Evolutionary conservation across 2,113 vertebrate genomes (phyloP).

Genomic region (Corapipo altera): DNA sequence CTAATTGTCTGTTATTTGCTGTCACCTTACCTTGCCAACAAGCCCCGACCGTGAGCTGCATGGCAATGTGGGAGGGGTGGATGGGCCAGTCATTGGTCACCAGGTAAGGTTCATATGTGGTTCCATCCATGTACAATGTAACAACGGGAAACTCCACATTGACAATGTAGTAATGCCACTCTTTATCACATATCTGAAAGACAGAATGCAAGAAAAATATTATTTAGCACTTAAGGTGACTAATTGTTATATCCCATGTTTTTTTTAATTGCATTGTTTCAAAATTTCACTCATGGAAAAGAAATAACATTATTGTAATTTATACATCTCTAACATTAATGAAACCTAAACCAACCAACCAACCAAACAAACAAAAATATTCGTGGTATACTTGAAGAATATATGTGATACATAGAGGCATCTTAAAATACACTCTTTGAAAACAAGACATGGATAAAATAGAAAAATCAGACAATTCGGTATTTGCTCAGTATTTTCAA

Average conservation of each 20-base stretch:
- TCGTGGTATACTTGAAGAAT: not conserved
- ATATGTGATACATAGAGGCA: not conserved
- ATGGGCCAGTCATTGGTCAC: slow-evolving; percentile 99
- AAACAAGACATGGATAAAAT: not conserved
- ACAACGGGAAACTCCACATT: slow-evolving; percentile 95
- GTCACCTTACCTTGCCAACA: slow-evolving; percentile 93
- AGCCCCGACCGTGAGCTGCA: slow-evolving; percentile 95
- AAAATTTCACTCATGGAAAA: not conserved
- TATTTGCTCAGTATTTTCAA: not conserved
- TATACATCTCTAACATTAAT: not conserved
- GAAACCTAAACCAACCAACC: not conserved
- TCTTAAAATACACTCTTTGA: not conserved
- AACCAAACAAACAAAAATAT: not conserved
- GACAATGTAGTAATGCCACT: slow-evolving; percentile 98
- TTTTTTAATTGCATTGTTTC: not conserved
- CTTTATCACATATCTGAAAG: slow-evolving; percentile 95
- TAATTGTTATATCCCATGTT: not conserved
- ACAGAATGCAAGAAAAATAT: not conserved
- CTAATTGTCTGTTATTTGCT: not conserved
- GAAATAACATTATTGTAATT: not conserved
- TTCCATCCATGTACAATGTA: slow-evolving; percentile 92
- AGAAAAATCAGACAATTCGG: not conserved
- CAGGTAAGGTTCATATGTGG: slow-evolving; percentile 93
- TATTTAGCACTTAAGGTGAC: not conserved
- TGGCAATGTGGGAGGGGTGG: slow-evolving; percentile 93